phyloP scores from a whole-genome alignment of 2,113 vertebrate genomes.

The Hyperoodon ampullatus region DNA sequence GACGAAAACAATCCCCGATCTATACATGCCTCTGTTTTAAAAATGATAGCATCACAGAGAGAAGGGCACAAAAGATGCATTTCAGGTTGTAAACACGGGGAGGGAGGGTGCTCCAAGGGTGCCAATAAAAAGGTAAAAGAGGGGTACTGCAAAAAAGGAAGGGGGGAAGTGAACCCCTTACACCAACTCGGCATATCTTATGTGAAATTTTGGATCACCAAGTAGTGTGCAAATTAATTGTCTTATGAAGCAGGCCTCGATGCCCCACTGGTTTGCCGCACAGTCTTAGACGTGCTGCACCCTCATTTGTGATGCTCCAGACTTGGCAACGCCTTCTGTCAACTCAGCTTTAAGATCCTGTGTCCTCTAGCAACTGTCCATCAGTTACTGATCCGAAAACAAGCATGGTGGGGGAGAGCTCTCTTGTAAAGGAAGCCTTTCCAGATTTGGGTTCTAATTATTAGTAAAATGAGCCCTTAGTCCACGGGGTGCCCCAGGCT shows the following conservation, averaged over 20 bases:
- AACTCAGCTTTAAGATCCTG: background rate
- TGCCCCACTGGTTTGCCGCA: rapidly evolving
- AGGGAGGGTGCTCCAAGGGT: rapidly evolving
- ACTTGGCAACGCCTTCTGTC: background rate
- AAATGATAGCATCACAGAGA: background rate
- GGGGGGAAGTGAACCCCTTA: background rate
- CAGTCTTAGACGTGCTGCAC: background rate
- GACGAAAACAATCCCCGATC: background rate
- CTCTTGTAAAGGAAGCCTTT: background rate
- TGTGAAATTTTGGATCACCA: background rate
- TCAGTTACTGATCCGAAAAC: background rate
- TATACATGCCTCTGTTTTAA: background rate
- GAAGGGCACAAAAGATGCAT: background rate
- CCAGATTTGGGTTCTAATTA: background rate
- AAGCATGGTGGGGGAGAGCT: background rate
- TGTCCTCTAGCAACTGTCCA: background rate
- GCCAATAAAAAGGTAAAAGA: background rate
- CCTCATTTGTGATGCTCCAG: background rate
- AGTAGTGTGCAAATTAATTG: background rate
- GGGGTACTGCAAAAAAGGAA: background rate
- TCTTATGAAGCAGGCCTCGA: background rate
- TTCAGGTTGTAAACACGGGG: rapidly evolving
- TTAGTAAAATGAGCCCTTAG: background rate
- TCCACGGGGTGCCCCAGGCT: too few species aligned
- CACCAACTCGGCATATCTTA: background rate